Evolutionary conservation across 2,888 invertebrate species (phyloP).

Genomic region (Apoda limacodes): DNA sequence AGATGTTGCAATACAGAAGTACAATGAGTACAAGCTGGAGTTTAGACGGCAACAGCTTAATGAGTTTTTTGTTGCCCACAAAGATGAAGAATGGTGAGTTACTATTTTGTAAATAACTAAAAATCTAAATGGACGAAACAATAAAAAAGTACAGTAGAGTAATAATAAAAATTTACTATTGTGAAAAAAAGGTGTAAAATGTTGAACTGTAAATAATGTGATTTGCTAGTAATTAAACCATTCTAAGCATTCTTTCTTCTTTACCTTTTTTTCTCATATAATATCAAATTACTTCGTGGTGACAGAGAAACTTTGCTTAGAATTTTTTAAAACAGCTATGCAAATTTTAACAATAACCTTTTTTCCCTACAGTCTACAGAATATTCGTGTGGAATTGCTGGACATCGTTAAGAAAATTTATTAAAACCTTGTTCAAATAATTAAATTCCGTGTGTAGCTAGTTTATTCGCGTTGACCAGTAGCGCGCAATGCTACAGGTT

Average conservation of each 20-base stretch:
- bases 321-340: slow-evolving; percentile 51
- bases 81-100: slow-evolving; percentile 99
- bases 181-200: not conserved
- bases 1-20: slow-evolving; percentile 95
- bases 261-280: no score
- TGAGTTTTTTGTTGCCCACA: slow-evolving; percentile 98
- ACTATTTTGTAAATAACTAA: no score
- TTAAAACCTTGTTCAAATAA: slow-evolving; percentile 53
- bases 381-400: slow-evolving; percentile 60
- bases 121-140: no score
- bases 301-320: slow-evolving; percentile 39
- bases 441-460: slow-evolving; percentile 64
- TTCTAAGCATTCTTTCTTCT: no score
- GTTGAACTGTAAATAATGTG: slow-evolving; percentile 21
- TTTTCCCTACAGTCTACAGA: slow-evolving; percentile 71
- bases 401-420: slow-evolving; percentile 56
- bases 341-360: slow-evolving; percentile 63
- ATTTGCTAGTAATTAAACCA: slow-evolving; percentile 57
- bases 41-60: slow-evolving; percentile 96
- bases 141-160: no score
- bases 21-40: slow-evolving; percentile 98
- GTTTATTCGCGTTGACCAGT: slow-evolving; percentile 65
- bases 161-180: no score
- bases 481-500: slow-evolving; percentile 72
- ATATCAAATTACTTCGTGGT: not conserved